Evolutionary conservation across 1,140 invertebrate genomes (phyloP).

Genomic region (Glossosoma conforme): DNA sequence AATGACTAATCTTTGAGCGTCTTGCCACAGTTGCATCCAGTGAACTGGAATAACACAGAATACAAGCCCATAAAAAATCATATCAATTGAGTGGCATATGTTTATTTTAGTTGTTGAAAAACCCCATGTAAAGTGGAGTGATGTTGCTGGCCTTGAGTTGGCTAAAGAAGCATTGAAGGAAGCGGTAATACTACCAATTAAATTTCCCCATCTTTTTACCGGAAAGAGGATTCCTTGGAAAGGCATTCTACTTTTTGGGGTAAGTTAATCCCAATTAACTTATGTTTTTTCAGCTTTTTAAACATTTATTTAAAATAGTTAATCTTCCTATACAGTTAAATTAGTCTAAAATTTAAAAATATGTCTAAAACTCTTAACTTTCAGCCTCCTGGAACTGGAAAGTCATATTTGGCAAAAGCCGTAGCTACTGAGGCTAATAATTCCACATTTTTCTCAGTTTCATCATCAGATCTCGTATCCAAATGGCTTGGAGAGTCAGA

Average conservation of each 20-base stretch:
- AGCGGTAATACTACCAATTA: slow-evolving; percentile 98
- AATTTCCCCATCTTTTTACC: slow-evolving; percentile 98
- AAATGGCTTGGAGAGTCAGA: slow-evolving; percentile 99
- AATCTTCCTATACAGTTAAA: no score
- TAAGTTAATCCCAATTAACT: no score
- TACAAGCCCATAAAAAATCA: no score
- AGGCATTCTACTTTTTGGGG: slow-evolving; percentile 98
- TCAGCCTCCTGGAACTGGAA: slow-evolving; percentile 99
- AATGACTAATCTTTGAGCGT: no score
- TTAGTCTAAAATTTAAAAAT: no score
- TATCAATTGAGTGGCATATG: no score
- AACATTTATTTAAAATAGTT: no score
- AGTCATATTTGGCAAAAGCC: slow-evolving; percentile 98
- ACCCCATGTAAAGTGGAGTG: slow-evolving; percentile 94
- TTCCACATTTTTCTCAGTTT: slow-evolving; percentile 98
- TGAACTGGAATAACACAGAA: no score
- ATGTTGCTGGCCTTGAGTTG: slow-evolving; percentile 94
- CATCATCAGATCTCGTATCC: slow-evolving; percentile 96
- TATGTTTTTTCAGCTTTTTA: no score
- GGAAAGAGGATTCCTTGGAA: slow-evolving; percentile 98
- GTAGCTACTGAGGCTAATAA: slow-evolving; percentile 99
- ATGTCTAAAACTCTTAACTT: no score
- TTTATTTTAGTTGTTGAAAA: slow-evolving; percentile 95
- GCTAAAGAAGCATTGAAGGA: slow-evolving; percentile 99
- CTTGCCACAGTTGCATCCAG: no score